Conservation (phyloP, 2,888 invertebrate genomes). For the Tipula confusa region DNA sequence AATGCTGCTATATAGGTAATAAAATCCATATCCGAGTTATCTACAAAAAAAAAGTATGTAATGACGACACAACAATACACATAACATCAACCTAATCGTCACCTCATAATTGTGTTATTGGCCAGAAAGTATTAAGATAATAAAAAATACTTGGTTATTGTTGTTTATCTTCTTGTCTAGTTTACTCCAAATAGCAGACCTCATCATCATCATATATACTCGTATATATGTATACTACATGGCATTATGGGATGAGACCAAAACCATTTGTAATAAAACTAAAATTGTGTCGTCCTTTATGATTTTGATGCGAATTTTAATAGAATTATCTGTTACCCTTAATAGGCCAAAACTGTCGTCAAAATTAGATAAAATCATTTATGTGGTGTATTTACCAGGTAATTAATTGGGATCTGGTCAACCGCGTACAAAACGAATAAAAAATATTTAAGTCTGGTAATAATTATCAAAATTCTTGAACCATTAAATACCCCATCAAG, state of each 20-base stretch:
- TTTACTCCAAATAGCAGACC: not conserved
- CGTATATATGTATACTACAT: too few species aligned
- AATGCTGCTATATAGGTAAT: not conserved
- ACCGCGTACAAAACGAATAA: not conserved
- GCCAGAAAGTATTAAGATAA: conserved; percentile 6
- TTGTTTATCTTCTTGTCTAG: not conserved
- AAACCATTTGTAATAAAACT: not conserved
- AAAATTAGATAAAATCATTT: not conserved
- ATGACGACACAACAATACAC: not conserved
- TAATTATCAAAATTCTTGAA: not conserved
- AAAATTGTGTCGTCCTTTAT: not conserved
- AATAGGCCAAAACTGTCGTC: not conserved
- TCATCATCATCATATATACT: not conserved
- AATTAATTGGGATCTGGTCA: not conserved
- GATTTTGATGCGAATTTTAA: not conserved
- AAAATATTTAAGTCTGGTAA: not conserved
- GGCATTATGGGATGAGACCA: not conserved
- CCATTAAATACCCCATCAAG: not conserved
- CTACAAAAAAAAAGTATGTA: not conserved
- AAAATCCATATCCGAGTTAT: not conserved
- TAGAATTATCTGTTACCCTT: not conserved
- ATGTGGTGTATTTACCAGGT: not conserved
- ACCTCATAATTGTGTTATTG: conserved; percentile 14
- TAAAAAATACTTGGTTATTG: not conserved
- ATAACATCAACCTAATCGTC: not conserved